Base-by-base conservation (phyloP, 1,140 invertebrate species). In the Drosophila seguyi region DNA sequence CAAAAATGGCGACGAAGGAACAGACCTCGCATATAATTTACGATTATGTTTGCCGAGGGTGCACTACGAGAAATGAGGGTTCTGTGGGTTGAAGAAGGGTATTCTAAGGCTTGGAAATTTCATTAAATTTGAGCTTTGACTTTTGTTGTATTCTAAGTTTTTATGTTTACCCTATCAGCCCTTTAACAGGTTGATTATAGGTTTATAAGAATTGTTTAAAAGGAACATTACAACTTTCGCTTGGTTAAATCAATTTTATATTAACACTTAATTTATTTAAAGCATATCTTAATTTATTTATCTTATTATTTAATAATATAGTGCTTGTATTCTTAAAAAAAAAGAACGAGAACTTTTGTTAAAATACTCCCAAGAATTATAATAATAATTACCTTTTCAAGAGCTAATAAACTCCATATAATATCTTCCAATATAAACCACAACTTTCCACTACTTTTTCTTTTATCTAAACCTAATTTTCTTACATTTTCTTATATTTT, bases 21-120 rank as follows among this genome's bases (percentile, higher is more conserved):
- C 66, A 67, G 68, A 82, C 75, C 52, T 79, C 61, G 75, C 71
- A 75, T 83, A 87, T 87, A 87, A 87, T 87, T 87, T 87, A 87
- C 84, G 82, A 86, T 87, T 77, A 84, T 80, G 81, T 63, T 34
- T 25, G 36, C 20, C 31, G 52, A 57, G 39, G 25, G 6, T 77
- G 69, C 66, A 75, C 50, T 65, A 14, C 36, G 57, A 47, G 8
- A 59, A 48, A 50, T 2, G 7, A 8, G 27, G 3, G 6, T 56
- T 56, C 11, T 25, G n/a, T 16, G 31, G 50, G 50, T 36, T 11
- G 5, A 22, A 0, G 0, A 1, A 6, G 18, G 31, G 13, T 16
- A 1, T 22, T 53, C 0, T 53, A 0, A 14, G 20, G 10, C 1
- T n/a, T 4, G 1, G 1, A n/a, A 6, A 22, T 6, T 25, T 8